A percentile compares a stretch with the other conserved stretches of the same genome.
These are phyloP conservation scores for Eidolon dupreanum DNA, from an alignment of 2,797 vertebrate genomes.

Conservation along the genomic window DNA sequence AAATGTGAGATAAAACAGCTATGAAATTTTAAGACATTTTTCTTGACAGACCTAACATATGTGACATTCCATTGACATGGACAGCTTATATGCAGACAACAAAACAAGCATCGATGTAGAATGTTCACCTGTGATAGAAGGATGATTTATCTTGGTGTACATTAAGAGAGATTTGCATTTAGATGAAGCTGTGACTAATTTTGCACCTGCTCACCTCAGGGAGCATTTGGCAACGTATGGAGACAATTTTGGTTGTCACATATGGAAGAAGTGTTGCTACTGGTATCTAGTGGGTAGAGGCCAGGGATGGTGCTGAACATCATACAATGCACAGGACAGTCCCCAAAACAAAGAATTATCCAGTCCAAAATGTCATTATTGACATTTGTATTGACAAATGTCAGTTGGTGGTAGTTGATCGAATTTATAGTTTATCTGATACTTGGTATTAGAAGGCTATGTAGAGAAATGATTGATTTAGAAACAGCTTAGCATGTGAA, in stretches of 20 bases:
- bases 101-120: rapidly evolving
- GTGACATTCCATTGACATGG: neutral
- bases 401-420: too few species aligned
- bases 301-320: neutral
- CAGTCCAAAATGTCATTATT: neutral
- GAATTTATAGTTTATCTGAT: neutral
- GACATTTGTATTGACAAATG: too few species aligned
- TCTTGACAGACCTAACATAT: neutral
- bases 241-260: neutral
- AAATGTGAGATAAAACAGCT: neutral
- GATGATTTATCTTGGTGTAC: neutral
- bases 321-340: neutral
- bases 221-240: neutral
- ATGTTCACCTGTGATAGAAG: neutral
- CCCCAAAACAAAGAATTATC: neutral
- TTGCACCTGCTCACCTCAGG: neutral
- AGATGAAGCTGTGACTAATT: neutral
- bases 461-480: neutral
- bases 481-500: neutral
- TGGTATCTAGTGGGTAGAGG: neutral
- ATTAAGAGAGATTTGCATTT: neutral
- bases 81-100: neutral
- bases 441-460: neutral
- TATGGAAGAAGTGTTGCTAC: neutral
- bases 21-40: neutral